Percentiles rank a stretch among this genome's conserved stretches.
phyloP scores from a whole-genome alignment of 2,113 vertebrate genomes.

The Ascaphus truei region DNA sequence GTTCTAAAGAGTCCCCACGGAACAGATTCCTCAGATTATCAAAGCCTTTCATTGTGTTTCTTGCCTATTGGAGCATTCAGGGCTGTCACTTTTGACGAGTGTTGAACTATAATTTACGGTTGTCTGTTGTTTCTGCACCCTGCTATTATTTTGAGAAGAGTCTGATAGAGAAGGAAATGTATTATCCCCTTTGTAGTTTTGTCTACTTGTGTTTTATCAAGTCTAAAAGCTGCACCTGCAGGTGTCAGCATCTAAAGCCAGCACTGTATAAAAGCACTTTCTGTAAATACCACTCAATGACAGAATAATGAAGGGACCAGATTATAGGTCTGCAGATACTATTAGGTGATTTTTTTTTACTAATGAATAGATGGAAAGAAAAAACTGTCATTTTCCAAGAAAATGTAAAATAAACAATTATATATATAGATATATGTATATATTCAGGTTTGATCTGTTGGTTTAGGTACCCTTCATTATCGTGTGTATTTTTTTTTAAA shows the following conservation, averaged over 20 bases:
- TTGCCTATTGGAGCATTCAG: neutral
- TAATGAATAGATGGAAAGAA: neutral
- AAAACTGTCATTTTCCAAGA: neutral
- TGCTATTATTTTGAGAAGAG: constrained; percentile 19
- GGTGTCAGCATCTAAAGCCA: too few species aligned
- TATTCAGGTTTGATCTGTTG: neutral
- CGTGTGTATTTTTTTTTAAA: too few species aligned
- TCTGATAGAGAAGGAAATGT: constrained; percentile 1
- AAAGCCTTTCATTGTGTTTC: neutral
- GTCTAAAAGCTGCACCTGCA: constrained; percentile 21
- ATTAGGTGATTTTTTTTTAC: neutral
- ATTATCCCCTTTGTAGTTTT: constrained; percentile 18
- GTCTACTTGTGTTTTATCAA: constrained; percentile 1
- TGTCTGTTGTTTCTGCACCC: neutral
- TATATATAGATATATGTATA: neutral
- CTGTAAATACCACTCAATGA: neutral
- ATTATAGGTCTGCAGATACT: constrained; percentile 1
- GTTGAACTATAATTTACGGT: constrained; percentile 9
- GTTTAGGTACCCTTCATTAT: too few species aligned
- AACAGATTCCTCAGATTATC: neutral
- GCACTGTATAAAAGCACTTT: too few species aligned
- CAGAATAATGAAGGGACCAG: neutral
- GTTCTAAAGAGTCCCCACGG: neutral
- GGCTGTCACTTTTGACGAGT: neutral
- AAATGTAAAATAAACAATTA: too few species aligned